phyloP scores from a whole-genome alignment of 2,113 vertebrate species.

The Charadrius vociferus region DNA sequence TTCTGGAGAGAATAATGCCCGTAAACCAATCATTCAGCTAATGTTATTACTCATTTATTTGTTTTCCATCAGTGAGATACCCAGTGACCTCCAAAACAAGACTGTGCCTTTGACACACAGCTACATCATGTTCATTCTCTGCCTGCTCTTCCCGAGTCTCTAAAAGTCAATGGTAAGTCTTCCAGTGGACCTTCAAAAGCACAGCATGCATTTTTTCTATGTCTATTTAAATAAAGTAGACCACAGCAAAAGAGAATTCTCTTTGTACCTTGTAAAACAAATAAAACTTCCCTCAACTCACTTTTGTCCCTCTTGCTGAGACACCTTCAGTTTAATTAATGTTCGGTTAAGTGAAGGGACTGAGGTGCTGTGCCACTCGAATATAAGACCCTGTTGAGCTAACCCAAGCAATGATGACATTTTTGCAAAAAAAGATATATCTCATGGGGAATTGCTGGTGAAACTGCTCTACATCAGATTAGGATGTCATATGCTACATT shows the following conservation, averaged over 20 bases:
- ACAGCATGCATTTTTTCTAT: not conserved
- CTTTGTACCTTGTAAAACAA: not conserved
- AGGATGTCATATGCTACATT: conserved; percentile 40
- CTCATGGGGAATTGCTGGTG: conserved; percentile 1
- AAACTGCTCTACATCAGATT: conserved; percentile 31
- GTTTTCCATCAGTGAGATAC: not conserved
- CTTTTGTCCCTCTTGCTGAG: not conserved
- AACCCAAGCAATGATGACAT: not conserved
- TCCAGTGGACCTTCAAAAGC: not conserved
- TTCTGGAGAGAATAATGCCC: not conserved
- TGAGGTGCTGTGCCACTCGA: not conserved
- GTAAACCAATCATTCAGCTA: conserved; percentile 10
- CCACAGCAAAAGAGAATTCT: not conserved
- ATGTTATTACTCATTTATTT: conserved; percentile 27
- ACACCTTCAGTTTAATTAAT: not conserved
- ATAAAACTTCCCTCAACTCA: not conserved
- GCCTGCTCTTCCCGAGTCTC: not conserved
- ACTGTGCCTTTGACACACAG: conserved; percentile 12
- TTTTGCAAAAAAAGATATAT: not conserved
- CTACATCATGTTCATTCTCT: not conserved
- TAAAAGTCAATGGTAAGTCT: not conserved
- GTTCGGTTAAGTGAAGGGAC: not conserved
- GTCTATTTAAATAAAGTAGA: not conserved
- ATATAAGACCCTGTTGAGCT: not conserved
- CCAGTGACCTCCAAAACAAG: not conserved